Base-by-base conservation (phyloP, 2,113 vertebrate genomes). In the Oryzias javanicus region DNA sequence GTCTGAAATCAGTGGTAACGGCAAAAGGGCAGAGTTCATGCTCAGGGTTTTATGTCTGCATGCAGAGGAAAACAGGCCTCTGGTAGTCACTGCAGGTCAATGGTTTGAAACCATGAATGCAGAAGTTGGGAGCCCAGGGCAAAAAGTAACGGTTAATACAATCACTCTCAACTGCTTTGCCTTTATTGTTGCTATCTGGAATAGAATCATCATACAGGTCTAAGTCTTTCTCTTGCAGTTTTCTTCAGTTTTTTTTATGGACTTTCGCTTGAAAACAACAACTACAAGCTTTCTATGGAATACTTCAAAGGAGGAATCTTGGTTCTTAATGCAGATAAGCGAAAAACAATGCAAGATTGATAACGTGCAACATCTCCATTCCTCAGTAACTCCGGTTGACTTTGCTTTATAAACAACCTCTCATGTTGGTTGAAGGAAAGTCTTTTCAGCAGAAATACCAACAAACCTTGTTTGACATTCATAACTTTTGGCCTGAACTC, bases 401-500 rank as follows among this genome's bases (percentile, higher is more conserved):
- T 5, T 68, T 40, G 60, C 42, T 55, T 74, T 67, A 61, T 44
- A 62, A 78, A 83, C 75, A 77, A 52, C 44, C 54, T 57, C 59
- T 78, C 64, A 29, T 49, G 42, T 49, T 72, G 72, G 78, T 83
- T 78, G 52, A 60, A 45, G 64, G 55, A n/a, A 54, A 25, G 54
- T 4, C 44, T 29, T 50, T 56, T 63, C 51, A 66, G 35, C n/a
- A 52, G 48, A 65, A 75, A 79, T 82, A 74, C 54, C 35, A 5
- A 53, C 64, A 70, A 72, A 86, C 46, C 2, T 22, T 85, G 74
- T 86, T 85, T 86, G 82, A 83, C 76, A 77, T 78, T 58, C 55
- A 55, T 19, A 57, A 72, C 46, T 49, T 50, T 56, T 56, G 41
- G 42, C 70, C 48, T 24, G 27, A 70, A 70, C 53, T 55, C 46